phyloP scores from a whole-genome alignment of 1,140 invertebrate species.

The Nylanderia fulva region DNA sequence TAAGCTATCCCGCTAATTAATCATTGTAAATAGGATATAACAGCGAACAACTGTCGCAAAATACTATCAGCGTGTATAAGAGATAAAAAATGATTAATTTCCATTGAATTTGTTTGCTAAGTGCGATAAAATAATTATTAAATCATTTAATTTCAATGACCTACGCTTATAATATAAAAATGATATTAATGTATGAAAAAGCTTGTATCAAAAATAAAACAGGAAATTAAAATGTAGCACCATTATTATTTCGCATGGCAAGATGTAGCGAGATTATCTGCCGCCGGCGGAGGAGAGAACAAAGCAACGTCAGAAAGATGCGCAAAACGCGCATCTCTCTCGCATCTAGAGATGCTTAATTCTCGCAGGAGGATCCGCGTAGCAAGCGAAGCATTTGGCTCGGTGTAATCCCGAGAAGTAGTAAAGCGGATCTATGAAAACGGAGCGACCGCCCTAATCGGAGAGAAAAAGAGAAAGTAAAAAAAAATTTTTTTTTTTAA shows the following conservation, averaged over 20 bases:
- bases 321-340: neutral
- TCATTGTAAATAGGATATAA: neutral
- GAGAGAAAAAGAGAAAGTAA: neutral
- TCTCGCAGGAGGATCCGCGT: conserved; percentile 14
- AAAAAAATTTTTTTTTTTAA: neutral
- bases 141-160: neutral
- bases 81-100: neutral
- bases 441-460: neutral
- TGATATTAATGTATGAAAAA: neutral
- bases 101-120: neutral
- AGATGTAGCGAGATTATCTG: conserved; percentile 16
- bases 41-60: neutral
- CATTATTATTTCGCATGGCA: conserved; percentile 19
- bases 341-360: conserved; percentile 36
- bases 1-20: neutral
- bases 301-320: conserved; percentile 18
- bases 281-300: conserved; percentile 18
- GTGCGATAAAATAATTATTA: neutral
- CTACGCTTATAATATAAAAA: neutral
- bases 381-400: conserved; percentile 13
- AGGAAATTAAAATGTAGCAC: neutral
- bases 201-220: neutral
- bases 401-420: conserved; percentile 36
- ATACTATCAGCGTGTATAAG: neutral
- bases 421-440: conserved; percentile 28